These are phyloP conservation scores for Mechanitis mazaeus DNA, from an alignment of 2,888 invertebrate genomes.

Conservation along the genomic window DNA sequence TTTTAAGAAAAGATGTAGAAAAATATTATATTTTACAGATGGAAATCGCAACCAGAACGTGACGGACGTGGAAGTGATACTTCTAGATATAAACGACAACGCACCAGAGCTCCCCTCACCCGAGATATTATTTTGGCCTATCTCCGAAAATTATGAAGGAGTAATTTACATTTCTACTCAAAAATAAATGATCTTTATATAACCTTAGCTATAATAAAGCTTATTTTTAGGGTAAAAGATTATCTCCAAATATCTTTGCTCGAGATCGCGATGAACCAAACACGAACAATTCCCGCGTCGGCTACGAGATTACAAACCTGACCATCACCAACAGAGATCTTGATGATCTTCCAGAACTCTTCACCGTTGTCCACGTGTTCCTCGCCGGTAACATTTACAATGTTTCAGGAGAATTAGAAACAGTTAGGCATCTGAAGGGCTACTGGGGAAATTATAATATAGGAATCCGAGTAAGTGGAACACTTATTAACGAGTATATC, in stretches of 20 bases:
- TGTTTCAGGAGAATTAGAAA: conserved; percentile 61
- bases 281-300: conserved; percentile 72
- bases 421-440: conserved; percentile 61
- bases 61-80: conserved; percentile 60
- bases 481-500: not conserved
- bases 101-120: conserved; percentile 68
- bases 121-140: conserved; percentile 42
- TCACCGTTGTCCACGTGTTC: conserved; percentile 45
- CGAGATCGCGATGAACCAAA: conserved; percentile 73
- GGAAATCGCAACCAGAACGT: conserved; percentile 55
- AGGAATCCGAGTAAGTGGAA: conserved; percentile 61
- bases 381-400: not conserved
- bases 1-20: not conserved
- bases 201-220: not conserved
- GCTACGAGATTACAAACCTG: conserved; percentile 62
- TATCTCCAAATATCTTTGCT: conserved; percentile 58
- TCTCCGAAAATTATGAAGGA: conserved; percentile 48
- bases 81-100: conserved; percentile 80
- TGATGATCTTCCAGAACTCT: conserved; percentile 42
- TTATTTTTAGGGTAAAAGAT: conserved; percentile 40
- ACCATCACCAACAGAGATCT: conserved; percentile 44
- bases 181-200: not conserved
- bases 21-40: conserved; percentile 38
- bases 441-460: conserved; percentile 77
- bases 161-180: conserved; percentile 34